Evolutionary conservation across 2,888 invertebrate species (phyloP).

Genomic region (Matsumyia berberina): DNA sequence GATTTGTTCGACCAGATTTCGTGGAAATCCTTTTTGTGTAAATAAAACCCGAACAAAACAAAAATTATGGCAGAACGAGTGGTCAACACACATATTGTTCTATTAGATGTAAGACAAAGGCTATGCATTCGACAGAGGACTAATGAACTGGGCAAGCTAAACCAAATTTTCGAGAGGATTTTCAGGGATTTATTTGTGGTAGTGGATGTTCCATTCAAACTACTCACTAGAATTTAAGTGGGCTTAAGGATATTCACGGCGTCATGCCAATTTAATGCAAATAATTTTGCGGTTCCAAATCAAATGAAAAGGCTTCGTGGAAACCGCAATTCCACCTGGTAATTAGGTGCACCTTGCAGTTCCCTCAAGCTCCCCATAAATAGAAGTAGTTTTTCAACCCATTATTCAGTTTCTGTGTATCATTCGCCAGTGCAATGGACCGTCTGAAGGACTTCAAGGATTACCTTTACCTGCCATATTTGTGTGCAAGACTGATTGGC

Average conservation of each 20-base stretch:
- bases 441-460: slow-evolving; percentile 51
- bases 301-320: neutral
- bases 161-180: neutral
- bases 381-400: neutral
- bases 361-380: neutral
- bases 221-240: neutral
- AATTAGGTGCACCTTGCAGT: neutral
- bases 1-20: slow-evolving; percentile 39
- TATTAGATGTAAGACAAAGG: slow-evolving; percentile 22
- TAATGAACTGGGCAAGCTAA: neutral
- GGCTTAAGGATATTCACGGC: too few species aligned
- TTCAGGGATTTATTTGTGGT: neutral
- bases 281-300: neutral
- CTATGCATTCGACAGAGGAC: neutral
- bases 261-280: neutral
- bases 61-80: slow-evolving; percentile 26
- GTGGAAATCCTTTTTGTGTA: slow-evolving; percentile 39
- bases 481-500: slow-evolving; percentile 46
- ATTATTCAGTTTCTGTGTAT: neutral
- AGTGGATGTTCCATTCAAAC: too few species aligned
- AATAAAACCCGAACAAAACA: slow-evolving; percentile 22
- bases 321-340: slow-evolving; percentile 12
- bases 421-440: slow-evolving; percentile 28
- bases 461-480: slow-evolving; percentile 49
- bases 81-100: slow-evolving; percentile 10